phyloP scores from a whole-genome alignment of 2,888 invertebrate genomes.

The Oligia latruncula region DNA sequence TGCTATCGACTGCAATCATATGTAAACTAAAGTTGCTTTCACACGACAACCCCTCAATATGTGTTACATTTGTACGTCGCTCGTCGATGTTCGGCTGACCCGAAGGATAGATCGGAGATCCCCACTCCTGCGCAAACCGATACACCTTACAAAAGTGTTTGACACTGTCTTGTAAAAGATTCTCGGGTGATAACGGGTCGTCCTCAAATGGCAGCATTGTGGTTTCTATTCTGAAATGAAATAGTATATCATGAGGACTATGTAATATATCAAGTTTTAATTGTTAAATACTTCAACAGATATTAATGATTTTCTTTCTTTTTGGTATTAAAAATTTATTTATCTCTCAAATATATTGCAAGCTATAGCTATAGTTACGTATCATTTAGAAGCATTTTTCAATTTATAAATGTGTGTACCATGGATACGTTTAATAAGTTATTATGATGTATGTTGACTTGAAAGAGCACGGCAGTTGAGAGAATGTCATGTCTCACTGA shows the following conservation, averaged over 20 bases:
- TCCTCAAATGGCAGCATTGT: slow-evolving; percentile 85
- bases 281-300: neutral
- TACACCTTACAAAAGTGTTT: slow-evolving; percentile 83
- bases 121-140: slow-evolving; percentile 82
- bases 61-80: slow-evolving; percentile 72
- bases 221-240: slow-evolving; percentile 78
- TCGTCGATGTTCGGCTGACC: slow-evolving; percentile 64
- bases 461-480: too few relatives aligned
- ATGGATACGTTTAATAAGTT: too few relatives aligned
- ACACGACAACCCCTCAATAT: slow-evolving; percentile 88
- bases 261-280: neutral
- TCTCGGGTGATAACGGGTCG: slow-evolving; percentile 89
- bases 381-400: too few relatives aligned
- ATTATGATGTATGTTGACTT: too few relatives aligned
- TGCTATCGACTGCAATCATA: slow-evolving; percentile 93
- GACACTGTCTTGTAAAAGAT: slow-evolving; percentile 84
- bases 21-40: slow-evolving; percentile 79
- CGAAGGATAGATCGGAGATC: slow-evolving; percentile 78
- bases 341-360: too few relatives aligned
- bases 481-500: too few relatives aligned
- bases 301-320: neutral
- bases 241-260: slow-evolving; percentile 1
- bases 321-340: neutral
- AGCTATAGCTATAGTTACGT: too few relatives aligned
- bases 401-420: too few relatives aligned